Conservation (phyloP, 2,888 invertebrate species). For the Morpho helenor region DNA sequence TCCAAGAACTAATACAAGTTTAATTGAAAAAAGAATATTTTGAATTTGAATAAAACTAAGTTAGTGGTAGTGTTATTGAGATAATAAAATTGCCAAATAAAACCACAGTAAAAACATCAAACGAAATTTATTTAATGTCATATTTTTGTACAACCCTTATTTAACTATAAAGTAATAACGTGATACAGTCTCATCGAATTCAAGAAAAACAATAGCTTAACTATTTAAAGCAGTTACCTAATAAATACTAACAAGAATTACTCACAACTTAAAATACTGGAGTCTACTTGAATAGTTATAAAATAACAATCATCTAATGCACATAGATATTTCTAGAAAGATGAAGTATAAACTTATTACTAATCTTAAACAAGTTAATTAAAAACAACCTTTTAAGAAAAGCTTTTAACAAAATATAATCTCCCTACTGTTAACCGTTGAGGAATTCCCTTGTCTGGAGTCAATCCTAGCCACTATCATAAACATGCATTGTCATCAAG, state of each 20-base stretch:
- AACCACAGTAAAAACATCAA: conserved; percentile 20
- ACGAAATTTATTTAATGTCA: conserved; percentile 44
- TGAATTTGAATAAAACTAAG: too few species aligned
- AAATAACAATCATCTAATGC: neutral
- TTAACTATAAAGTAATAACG: conserved; percentile 28
- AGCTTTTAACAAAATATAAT: too few species aligned
- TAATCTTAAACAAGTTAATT: too few species aligned
- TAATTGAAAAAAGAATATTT: too few species aligned
- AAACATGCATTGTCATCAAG: too few species aligned
- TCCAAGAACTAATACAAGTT: too few species aligned
- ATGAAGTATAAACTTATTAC: too few species aligned
- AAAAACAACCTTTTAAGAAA: too few species aligned
- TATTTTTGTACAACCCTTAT: conserved; percentile 62
- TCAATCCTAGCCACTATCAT: too few species aligned
- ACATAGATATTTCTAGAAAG: too few species aligned
- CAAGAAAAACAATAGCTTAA: conserved; percentile 19
- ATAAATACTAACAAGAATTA: conserved; percentile 27
- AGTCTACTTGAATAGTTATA: conserved; percentile 13
- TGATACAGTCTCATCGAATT: conserved; percentile 33
- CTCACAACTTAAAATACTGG: conserved; percentile 10
- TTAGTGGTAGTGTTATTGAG: neutral
- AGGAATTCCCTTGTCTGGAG: too few species aligned
- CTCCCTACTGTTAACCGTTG: too few species aligned
- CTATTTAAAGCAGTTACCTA: conserved; percentile 19
- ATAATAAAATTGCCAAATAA: neutral